Base-by-base conservation (phyloP, 2,888 invertebrate species). In the Polyploca ridens region DNA sequence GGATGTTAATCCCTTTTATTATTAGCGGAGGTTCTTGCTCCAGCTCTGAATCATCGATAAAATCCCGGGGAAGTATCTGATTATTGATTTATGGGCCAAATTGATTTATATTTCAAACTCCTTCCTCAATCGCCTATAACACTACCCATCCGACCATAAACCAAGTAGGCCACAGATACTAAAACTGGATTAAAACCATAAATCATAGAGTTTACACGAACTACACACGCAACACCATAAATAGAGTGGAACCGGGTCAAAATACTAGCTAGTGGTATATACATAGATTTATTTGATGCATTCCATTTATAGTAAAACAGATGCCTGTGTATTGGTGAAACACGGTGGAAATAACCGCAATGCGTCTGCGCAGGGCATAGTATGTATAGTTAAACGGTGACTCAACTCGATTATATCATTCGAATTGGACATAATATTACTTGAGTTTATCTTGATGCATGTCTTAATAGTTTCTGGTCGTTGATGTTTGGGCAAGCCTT, bases 251-350 rank as follows among this genome's bases (percentile, higher is more conserved):
- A 54, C 54, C 54, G 54, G 54, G 54, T 54, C 54, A 59, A 62
- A 62, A 62, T 49, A 59, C 62, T 59, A 62, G 62, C 49, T 35
- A 49, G 13, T n/a, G 58, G 27, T 54, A n/a, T 33, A 59, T 27
- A 27, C 35, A 19, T 54, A 54, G 54, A 54, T 54, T 54, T 54
- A 54, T 54, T 54, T 54, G 49, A 33, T 63, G 63, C 66, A 66
- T 62, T 63, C 66, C 63, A 33, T 13, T 58, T 54, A 58, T 62
- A 49, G 64, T 60, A 38, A 14, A 64, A 63, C 66, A 64, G 66
- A 63, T n/a, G 66, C 54, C 33, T 58, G 57, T 66, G 62, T 46
- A 46, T 54, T 54, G 54, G 54, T 54, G 19, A 19, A 46, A 54
- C 19, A 54, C 54, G 16, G 16, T 10, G 54, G 54, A 54, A 19